phyloP scores from a whole-genome alignment of 2,113 vertebrate species.

The Chaetodon auriga region DNA sequence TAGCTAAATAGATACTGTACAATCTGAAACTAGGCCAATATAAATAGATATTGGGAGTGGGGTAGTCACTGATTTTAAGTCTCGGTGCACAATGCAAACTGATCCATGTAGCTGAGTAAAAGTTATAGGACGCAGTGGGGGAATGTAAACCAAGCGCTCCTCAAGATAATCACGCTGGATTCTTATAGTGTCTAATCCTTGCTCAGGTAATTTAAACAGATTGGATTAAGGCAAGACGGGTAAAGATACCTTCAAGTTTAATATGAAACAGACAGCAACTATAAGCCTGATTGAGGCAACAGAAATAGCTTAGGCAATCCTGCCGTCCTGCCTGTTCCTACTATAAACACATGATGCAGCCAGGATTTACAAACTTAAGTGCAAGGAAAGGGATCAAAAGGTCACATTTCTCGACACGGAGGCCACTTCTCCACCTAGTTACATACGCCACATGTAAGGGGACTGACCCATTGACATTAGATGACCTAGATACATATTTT shows the following conservation, averaged over 20 bases:
- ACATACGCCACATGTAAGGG: background rate
- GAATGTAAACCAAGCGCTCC: conserved; percentile 7
- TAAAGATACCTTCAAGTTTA: conserved; percentile 33
- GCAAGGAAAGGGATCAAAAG: conserved; percentile 29
- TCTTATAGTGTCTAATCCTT: conserved; percentile 37
- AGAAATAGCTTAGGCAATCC: conserved; percentile 66
- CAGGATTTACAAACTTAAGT: conserved; percentile 36
- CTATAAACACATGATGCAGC: conserved; percentile 28
- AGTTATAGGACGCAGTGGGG: background rate
- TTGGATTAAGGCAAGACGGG: conserved; percentile 37
- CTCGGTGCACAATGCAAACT: conserved; percentile 3
- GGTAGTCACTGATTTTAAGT: conserved; percentile 9
- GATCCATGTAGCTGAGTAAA: background rate
- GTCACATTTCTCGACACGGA: background rate
- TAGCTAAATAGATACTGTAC: background rate
- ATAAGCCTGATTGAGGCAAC: conserved; percentile 60
- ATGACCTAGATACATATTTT: background rate
- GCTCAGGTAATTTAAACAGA: conserved; percentile 20
- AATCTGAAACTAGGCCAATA: conserved; percentile 52
- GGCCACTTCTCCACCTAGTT: background rate
- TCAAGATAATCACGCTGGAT: conserved; percentile 16
- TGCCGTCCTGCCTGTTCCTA: conserved; percentile 22
- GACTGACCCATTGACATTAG: background rate
- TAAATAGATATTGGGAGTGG: conserved; percentile 44
- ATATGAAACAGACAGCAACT: conserved; percentile 36